Conservation (phyloP, 1,140 invertebrate species). For the Ctenoplectra terminalis region DNA sequence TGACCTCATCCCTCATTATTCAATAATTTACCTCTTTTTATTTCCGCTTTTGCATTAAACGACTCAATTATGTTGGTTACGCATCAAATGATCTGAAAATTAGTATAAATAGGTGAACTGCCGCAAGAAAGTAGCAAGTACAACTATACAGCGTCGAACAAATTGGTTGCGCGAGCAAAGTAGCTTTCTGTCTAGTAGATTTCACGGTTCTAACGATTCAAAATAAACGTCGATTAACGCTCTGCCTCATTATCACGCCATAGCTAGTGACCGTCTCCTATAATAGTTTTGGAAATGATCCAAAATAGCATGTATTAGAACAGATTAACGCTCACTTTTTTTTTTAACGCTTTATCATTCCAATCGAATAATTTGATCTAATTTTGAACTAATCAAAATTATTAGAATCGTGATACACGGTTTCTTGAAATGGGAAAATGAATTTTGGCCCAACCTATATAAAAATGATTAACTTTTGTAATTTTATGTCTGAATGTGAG, state of each 20-base stretch:
- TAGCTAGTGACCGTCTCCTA: background rate
- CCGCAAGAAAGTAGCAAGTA: background rate
- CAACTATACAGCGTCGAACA: background rate
- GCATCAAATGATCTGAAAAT: background rate
- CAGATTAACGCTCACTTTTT: background rate
- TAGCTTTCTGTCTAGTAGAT: background rate
- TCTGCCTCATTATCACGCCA: conserved; percentile 16
- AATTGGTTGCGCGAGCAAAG: conserved; percentile 19
- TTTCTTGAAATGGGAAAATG: too few species aligned
- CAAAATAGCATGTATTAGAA: background rate
- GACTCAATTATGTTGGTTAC: background rate
- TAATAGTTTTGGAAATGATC: conserved; percentile 37
- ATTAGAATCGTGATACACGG: too few species aligned
- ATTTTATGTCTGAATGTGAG: too few species aligned
- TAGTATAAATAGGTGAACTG: background rate
- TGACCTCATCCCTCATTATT: too few species aligned
- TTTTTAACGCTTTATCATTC: background rate
- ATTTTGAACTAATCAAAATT: too few species aligned
- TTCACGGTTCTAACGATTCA: conserved; percentile 13
- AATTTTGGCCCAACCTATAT: too few species aligned
- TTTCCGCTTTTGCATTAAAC: too few species aligned
- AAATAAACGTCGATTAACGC: conserved; percentile 40
- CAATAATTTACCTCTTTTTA: too few species aligned
- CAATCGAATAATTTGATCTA: background rate
- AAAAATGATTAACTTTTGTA: too few species aligned